Evolutionary conservation across 2,113 vertebrate species (phyloP).

Genomic region (Siniperca knerii): DNA sequence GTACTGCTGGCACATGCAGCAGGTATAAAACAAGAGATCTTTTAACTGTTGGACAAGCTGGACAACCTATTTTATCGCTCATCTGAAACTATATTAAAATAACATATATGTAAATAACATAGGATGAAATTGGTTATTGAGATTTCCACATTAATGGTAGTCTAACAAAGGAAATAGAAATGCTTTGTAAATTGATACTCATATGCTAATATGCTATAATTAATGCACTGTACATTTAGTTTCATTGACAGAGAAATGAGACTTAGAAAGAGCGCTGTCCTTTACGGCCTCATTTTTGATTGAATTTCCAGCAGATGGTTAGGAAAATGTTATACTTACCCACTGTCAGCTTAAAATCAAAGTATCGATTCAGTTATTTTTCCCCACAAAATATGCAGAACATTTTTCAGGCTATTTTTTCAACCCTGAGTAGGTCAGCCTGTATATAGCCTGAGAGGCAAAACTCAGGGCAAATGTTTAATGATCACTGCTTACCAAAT

Average conservation of each 20-base stretch:
- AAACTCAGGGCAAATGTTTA: not conserved
- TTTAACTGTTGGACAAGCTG: no score
- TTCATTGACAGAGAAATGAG: not conserved
- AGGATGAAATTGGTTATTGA: not conserved
- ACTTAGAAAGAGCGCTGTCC: no score
- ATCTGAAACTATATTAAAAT: not conserved
- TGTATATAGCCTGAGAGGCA: not conserved
- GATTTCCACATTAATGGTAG: not conserved
- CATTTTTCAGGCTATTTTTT: not conserved
- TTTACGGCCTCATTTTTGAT: not conserved
- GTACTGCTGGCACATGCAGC: not conserved
- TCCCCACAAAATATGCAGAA: not conserved
- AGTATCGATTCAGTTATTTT: not conserved
- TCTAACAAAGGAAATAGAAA: not conserved
- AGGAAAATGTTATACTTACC: no score
- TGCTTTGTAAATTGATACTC: no score
- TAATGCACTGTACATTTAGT: not conserved
- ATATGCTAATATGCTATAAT: no score
- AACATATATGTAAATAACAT: not conserved
- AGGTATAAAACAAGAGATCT: not conserved
- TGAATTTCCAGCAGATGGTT: not conserved
- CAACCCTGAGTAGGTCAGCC: not conserved
- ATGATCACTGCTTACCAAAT: not conserved
- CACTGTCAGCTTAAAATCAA: not conserved
- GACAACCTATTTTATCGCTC: not conserved